A percentile compares a stretch with the other conserved stretches of the same genome.
Evolutionary conservation across 2,888 invertebrate species (phyloP).

Genomic region (Vanessa cardui): DNA sequence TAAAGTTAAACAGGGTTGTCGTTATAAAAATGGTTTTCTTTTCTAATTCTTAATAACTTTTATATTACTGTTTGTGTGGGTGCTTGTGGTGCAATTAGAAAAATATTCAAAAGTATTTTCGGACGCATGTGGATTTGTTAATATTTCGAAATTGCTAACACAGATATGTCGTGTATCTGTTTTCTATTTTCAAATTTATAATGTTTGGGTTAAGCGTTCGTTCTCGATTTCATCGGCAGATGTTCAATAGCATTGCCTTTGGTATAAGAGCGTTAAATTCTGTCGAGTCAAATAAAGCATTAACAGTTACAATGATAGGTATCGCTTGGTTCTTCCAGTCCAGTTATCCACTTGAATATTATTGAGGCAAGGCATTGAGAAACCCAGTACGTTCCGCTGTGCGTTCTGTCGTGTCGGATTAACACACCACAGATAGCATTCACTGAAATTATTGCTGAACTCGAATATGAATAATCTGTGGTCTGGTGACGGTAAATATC

Average conservation of each 20-base stretch:
- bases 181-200: too few relatives aligned
- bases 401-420: constrained; percentile 36
- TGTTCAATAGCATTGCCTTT: not conserved
- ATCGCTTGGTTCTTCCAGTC: constrained; percentile 33
- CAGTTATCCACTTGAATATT: constrained; percentile 29
- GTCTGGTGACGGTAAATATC: constrained; percentile 29
- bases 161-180: too few relatives aligned
- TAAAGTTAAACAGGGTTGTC: too few relatives aligned
- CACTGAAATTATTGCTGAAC: constrained; percentile 18
- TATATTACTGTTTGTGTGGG: too few relatives aligned
- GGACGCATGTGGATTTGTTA: too few relatives aligned
- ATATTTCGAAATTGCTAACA: too few relatives aligned
- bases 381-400: constrained; percentile 27
- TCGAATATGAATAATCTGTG: constrained; percentile 36
- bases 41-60: too few relatives aligned
- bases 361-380: constrained; percentile 29
- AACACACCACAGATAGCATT: constrained; percentile 22
- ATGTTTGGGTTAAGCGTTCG: too few relatives aligned
- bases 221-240: not conserved
- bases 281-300: constrained; percentile 20
- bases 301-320: constrained; percentile 31
- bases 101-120: too few relatives aligned
- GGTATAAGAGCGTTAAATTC: constrained; percentile 10
- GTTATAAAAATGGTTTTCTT: too few relatives aligned
- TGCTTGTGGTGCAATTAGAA: too few relatives aligned